These are phyloP conservation scores for Trididemnum nubilum DNA, from an alignment of 23 tunicate species.

Conservation along the genomic window DNA sequence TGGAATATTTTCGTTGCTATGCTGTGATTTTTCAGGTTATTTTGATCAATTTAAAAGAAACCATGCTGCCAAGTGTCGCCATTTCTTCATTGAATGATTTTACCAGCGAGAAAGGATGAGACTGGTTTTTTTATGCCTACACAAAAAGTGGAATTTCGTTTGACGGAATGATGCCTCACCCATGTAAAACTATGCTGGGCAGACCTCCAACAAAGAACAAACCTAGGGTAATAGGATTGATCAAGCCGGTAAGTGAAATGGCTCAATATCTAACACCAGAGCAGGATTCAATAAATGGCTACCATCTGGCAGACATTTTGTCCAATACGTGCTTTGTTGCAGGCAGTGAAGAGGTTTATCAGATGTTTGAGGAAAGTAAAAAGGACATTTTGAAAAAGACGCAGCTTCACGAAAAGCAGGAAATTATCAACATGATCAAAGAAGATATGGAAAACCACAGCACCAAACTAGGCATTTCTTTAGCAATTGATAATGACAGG, in stretches of 20 bases:
- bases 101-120: background rate
- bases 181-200: constrained; percentile 48
- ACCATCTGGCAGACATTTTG: background rate
- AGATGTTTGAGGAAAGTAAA: background rate
- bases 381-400: background rate
- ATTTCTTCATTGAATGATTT: constrained; percentile 21
- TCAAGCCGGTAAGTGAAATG: constrained; percentile 45
- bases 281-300: background rate
- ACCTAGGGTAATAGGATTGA: constrained; percentile 27
- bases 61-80: constrained; percentile 20
- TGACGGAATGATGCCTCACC: constrained; percentile 51
- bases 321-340: background rate
- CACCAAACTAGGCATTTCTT: background rate
- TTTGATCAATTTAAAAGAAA: constrained; percentile 34
- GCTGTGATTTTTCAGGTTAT: constrained; percentile 47
- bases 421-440: background rate
- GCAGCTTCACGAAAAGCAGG: background rate
- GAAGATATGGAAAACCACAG: background rate
- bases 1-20: constrained; percentile 65
- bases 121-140: constrained; percentile 46
- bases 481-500: background rate
- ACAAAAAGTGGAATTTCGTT: constrained; percentile 42
- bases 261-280: background rate
- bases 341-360: background rate
- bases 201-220: constrained; percentile 23